phyloP scores from a whole-genome alignment of 2,113 vertebrate species.

The Corydoras maculifer region DNA sequence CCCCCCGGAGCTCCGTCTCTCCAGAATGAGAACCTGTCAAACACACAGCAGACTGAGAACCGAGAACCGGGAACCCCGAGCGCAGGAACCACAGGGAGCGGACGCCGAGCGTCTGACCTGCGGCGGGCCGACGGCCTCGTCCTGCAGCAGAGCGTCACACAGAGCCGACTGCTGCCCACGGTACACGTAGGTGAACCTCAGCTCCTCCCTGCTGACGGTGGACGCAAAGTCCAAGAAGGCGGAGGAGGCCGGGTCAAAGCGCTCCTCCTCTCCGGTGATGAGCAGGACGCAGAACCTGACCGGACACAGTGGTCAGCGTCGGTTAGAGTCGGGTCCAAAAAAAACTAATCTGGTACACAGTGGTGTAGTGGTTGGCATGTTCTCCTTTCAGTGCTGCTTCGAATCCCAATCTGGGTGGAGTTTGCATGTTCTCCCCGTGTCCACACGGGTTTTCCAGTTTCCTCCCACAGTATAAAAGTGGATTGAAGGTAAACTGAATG shows the following conservation, averaged over 20 bases:
- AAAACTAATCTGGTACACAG: too few relatives aligned
- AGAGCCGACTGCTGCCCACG: constrained; percentile 79
- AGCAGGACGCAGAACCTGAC: constrained; percentile 86
- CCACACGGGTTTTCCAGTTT: too few relatives aligned
- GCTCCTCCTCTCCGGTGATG: constrained; percentile 73
- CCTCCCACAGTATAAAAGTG: too few relatives aligned
- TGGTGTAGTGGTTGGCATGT: too few relatives aligned
- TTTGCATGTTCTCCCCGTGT: too few relatives aligned
- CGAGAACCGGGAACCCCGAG: background rate
- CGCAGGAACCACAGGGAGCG: background rate
- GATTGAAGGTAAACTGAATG: too few relatives aligned
- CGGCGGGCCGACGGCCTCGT: constrained; percentile 53
- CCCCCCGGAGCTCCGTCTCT: constrained; percentile 76
- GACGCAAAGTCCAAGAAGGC: constrained; percentile 84
- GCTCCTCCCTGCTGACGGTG: constrained; percentile 78
- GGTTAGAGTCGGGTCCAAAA: too few relatives aligned
- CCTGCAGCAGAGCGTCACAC: constrained; percentile 67
- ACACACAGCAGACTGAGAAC: background rate
- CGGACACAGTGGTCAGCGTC: background rate
- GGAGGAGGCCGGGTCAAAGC: constrained; percentile 64
- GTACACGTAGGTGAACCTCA: constrained; percentile 84
- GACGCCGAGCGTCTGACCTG: constrained; percentile 49
- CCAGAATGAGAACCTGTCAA: constrained; percentile 81
- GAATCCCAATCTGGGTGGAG: too few relatives aligned
- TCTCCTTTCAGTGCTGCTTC: too few relatives aligned